These are phyloP conservation scores for Brassicogethes aeneus DNA, from an alignment of 2,888 invertebrate species.

Conservation along the genomic window DNA sequence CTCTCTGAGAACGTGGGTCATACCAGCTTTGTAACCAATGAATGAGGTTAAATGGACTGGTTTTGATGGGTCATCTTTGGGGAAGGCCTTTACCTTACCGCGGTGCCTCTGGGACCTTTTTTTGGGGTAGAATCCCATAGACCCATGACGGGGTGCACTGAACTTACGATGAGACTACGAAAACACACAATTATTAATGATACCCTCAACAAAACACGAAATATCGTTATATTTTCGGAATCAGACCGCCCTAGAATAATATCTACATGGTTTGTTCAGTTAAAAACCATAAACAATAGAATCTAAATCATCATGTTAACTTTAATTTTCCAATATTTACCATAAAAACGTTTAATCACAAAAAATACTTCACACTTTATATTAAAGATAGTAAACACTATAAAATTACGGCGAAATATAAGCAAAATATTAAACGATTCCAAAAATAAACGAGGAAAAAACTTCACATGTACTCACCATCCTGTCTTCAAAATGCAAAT, in stretches of 20 bases:
- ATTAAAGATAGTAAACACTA: background rate
- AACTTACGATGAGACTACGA: constrained; percentile 97
- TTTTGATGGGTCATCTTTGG: constrained; percentile 92
- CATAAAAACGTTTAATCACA: too few relatives aligned
- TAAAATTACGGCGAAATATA: background rate
- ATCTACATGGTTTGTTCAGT: constrained; percentile 56
- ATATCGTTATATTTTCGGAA: constrained; percentile 6
- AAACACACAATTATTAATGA: constrained; percentile 1
- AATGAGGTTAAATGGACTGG: constrained; percentile 98
- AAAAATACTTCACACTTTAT: too few relatives aligned
- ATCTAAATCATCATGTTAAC: constrained; percentile 55
- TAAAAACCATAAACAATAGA: constrained; percentile 51
- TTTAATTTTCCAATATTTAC: background rate
- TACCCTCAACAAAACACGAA: background rate
- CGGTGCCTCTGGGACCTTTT: constrained; percentile 94
- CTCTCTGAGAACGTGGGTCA: constrained; percentile 98
- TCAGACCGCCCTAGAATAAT: constrained; percentile 71
- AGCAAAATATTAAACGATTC: background rate
- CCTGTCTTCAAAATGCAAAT: constrained; percentile 6
- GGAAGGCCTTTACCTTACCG: constrained; percentile 99
- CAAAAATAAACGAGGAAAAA: constrained; percentile 1
- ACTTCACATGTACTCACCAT: constrained; percentile 2
- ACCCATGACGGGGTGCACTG: constrained; percentile 99
- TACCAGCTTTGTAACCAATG: constrained; percentile 98
- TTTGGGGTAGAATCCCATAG: constrained; percentile 99